Evolutionary conservation across 2,113 vertebrate species (phyloP), one percentile per base, ranked within the genome.

Genomic region (Pterocles orientalis): DNA sequence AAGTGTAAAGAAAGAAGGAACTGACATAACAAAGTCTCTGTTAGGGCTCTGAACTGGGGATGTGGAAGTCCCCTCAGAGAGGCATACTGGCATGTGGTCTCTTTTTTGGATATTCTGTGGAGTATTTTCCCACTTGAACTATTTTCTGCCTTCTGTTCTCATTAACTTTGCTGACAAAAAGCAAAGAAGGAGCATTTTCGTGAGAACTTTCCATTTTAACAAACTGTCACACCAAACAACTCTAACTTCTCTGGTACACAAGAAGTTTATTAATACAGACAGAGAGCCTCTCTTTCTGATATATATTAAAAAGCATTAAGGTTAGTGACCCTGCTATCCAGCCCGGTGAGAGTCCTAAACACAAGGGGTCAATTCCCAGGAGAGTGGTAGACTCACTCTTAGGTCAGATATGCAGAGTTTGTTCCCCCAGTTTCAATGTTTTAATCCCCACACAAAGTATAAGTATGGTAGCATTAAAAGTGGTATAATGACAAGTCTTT

Each of bases 51-150:
- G 39, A 82, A 80, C 20, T 11, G 24, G 12, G 9, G 26, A 33
- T 5, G 4, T 31, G 33, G 25, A 92, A 69, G 14, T 48, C 3
- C 10, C 29, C 56, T 54, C 34, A 48, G 58, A 88, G 15, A 12
- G 64, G 3, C 20, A 29, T 18, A 12, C 4, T 36, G 33, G 31
- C 2, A 9, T 14, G 26, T 2, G 5, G 0, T 28, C 5, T 95
- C 7, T 14, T 26, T 43, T 86, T 19, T 54, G 19, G 78, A 10
- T 66, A 25, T 20, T 4, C 5, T 54, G 1, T 50, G 28, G 29
- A 41, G 17, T 70, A 4, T 31, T 91, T 85, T 51, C 16, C 6
- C 21, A 31, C 3, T 2, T 60, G 25, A 68, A 47, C 28, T 45
- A 28, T 10, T 54, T 91, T 62, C 31, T 66, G 6, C 19, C n/a